phyloP scores from a whole-genome alignment of 2,797 vertebrate genomes.

The Rhyacichthys aspro region DNA sequence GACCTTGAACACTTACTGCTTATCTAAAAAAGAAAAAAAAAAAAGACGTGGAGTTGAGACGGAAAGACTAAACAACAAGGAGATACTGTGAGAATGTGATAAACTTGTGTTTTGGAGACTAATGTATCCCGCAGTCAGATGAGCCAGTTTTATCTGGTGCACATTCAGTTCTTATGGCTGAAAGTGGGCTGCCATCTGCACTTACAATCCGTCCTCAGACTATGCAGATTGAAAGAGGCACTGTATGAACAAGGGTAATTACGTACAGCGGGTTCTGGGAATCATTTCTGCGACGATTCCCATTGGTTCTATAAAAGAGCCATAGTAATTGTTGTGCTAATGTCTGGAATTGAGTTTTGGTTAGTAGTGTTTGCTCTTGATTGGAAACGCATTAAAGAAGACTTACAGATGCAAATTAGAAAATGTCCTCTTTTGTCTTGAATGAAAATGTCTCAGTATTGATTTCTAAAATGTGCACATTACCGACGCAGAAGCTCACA shows the following conservation, averaged over 20 bases:
- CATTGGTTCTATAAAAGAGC: conserved; percentile 37
- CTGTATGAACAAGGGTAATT: conserved; percentile 57
- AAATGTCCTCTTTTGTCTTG: too few species aligned
- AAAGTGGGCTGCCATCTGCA: conserved; percentile 54
- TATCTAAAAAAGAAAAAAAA: conserved; percentile 18
- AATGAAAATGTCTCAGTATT: background rate
- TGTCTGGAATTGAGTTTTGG: conserved; percentile 10
- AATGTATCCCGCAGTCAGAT: conserved; percentile 50
- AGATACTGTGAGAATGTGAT: conserved; percentile 53
- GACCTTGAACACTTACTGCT: conserved; percentile 20
- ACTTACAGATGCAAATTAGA: too few species aligned
- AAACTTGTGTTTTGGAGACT: conserved; percentile 39
- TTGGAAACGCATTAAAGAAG: background rate
- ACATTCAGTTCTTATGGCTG: conserved; percentile 57
- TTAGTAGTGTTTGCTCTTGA: conserved; percentile 16
- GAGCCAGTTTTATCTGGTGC: conserved; percentile 42
- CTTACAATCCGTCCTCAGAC: conserved; percentile 53
- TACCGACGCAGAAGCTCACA: conserved; percentile 18
- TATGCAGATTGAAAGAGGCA: conserved; percentile 52
- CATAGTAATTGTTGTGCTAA: conserved; percentile 21
- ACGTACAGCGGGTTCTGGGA: conserved; percentile 47
- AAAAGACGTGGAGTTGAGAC: conserved; percentile 11
- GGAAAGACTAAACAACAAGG: conserved; percentile 34
- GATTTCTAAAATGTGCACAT: conserved; percentile 6
- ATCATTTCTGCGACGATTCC: conserved; percentile 51